Evolutionary conservation across 2,888 invertebrate species (phyloP), one percentile per base, ranked within the genome.

Genomic region (Drosophila quasianomalipes): DNA sequence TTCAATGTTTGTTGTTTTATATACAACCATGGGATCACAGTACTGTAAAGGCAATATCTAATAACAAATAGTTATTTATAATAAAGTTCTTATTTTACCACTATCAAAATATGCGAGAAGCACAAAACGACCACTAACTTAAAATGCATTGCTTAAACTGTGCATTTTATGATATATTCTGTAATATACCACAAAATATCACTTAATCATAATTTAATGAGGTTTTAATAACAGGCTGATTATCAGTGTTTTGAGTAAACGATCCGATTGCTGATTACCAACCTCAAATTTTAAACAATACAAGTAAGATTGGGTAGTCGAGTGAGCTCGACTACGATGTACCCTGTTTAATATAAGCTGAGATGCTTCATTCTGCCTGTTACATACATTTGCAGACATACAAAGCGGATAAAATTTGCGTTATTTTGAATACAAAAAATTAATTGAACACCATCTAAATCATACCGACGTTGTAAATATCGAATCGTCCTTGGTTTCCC

Each of bases 1-100:
- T 19, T 82, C 82, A 9, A 84, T 65, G 57, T 83, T 82, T 41
- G 53, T 74, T 19, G 54, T 4, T 41, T 74, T 82, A n/a, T 63
- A 77, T 0, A 77, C 53, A 1, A 64, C 7, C 19, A 19, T 4
- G 2, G 62, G 7, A 19, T 59, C 69, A 39, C 37, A 28, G 9
- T 16, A 26, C 81, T 83, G 14, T 5, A n/a, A 26, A 19, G 1
- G 9, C 2, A 4, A 9, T 6, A 16, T 0, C 0, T 9, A 35
- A 6, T 16, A 31, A 31, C n/a, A 14, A 5, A 22, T n/a, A 31
- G 22, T n/a, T 14, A 31, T 12, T 52, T 3, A 31, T 14, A n/a
- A 3, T 2, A 52, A 31, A 28, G 5, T n/a, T 30, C 1, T 12
- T n/a, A 52, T n/a, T 19, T 54, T 68, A 64, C 64, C 68, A 64